phyloP scores from a whole-genome alignment of 2,113 vertebrate species.

The Aegithalos caudatus region DNA sequence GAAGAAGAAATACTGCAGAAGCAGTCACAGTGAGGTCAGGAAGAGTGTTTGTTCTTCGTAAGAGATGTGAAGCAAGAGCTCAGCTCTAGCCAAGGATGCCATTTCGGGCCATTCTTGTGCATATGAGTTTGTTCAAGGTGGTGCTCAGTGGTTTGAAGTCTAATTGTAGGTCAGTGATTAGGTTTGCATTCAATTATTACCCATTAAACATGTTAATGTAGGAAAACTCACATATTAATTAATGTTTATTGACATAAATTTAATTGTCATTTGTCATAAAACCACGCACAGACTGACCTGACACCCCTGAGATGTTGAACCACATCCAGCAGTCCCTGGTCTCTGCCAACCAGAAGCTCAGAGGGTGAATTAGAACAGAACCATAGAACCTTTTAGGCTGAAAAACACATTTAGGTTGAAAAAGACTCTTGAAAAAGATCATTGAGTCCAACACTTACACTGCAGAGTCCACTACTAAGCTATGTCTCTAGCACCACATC shows the following conservation, averaged over 20 bases:
- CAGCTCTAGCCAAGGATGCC: not conserved
- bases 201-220: not conserved
- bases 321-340: not conserved
- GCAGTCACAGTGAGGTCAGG: not conserved
- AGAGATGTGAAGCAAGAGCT: not conserved
- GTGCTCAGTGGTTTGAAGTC: not conserved
- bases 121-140: not conserved
- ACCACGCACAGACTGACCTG: fast-evolving
- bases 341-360: not conserved
- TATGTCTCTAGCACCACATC: not conserved
- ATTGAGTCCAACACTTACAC: not conserved
- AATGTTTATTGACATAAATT: not conserved
- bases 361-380: not conserved
- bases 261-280: not conserved
- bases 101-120: not conserved
- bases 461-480: not conserved
- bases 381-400: not conserved
- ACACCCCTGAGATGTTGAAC: not conserved
- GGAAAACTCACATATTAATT: not conserved
- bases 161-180: not conserved
- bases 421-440: not conserved
- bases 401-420: not conserved
- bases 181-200: not conserved
- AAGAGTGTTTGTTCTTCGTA: not conserved
- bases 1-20: not conserved